Conservation (phyloP, 2,113 vertebrate species). For the Lepus europaeus region DNA sequence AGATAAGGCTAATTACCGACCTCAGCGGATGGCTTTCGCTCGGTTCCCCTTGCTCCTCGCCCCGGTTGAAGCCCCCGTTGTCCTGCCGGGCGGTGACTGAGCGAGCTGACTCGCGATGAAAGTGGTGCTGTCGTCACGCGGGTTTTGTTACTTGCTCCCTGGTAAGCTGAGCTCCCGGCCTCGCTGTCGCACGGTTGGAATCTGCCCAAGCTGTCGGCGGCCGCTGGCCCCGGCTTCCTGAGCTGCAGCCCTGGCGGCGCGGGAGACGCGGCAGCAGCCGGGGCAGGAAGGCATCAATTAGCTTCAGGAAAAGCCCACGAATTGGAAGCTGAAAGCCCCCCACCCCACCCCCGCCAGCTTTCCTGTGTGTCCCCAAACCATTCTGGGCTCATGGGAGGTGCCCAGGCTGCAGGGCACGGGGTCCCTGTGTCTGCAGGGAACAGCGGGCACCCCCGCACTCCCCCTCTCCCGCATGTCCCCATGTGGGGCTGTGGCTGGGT, state of each 20-base stretch:
- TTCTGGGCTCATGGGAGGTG: not conserved
- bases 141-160: constrained; percentile 89
- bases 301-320: not conserved
- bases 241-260: not conserved
- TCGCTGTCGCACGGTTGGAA: not conserved
- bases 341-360: not conserved
- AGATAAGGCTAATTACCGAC: constrained; percentile 73
- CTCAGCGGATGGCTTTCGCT: too few relatives aligned
- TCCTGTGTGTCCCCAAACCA: not conserved
- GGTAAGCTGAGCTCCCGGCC: constrained; percentile 90
- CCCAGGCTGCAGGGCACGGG: fast-evolving
- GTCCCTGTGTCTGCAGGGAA: not conserved
- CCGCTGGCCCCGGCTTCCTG: constrained; percentile 56
- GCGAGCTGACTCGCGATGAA: constrained; percentile 92
- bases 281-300: not conserved
- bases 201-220: not conserved
- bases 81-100: constrained; percentile 89
- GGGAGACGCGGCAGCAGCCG: not conserved
- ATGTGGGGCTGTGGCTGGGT: too few relatives aligned
- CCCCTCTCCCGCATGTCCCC: too few relatives aligned
- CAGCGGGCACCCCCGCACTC: too few relatives aligned
- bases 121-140: constrained; percentile 88
- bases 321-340: not conserved
- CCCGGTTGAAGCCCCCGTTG: constrained; percentile 91
- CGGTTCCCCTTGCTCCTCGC: not conserved